A percentile compares a stretch with the other conserved stretches of the same genome.
These are phyloP conservation scores for Phengaris alcon DNA, from an alignment of 2,888 invertebrate genomes.

Conservation along the genomic window DNA sequence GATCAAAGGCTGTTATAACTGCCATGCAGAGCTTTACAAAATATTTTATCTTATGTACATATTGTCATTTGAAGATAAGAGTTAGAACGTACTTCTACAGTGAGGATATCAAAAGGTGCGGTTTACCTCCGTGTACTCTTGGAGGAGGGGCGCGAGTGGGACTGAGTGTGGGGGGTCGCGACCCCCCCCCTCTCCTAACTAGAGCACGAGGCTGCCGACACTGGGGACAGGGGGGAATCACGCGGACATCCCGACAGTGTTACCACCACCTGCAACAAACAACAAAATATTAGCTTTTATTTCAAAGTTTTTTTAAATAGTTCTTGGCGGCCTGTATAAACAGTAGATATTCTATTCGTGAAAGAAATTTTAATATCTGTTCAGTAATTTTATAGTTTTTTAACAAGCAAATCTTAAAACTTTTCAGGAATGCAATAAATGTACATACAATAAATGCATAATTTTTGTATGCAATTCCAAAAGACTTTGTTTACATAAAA, in stretches of 20 bases:
- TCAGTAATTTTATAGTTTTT: too few relatives aligned
- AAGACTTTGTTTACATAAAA: too few relatives aligned
- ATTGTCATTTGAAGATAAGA: constrained; percentile 78
- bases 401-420: too few relatives aligned
- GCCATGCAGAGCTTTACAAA: constrained; percentile 68
- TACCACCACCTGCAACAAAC: constrained; percentile 80
- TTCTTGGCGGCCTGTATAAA: too few relatives aligned
- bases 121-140: constrained; percentile 78
- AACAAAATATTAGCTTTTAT: neutral
- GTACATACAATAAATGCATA: too few relatives aligned
- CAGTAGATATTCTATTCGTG: too few relatives aligned
- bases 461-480: too few relatives aligned
- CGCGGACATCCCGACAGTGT: constrained; percentile 94
- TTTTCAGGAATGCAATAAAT: too few relatives aligned
- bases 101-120: constrained; percentile 59
- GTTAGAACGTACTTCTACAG: constrained; percentile 66
- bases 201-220: constrained; percentile 94
- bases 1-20: constrained; percentile 47
- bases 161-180: constrained; percentile 77
- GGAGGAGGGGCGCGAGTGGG: constrained; percentile 77
- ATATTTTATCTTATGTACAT: constrained; percentile 79
- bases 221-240: constrained; percentile 91
- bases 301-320: too few relatives aligned
- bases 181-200: constrained; percentile 87
- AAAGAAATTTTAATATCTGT: too few relatives aligned